A percentile compares a stretch with the other conserved stretches of the same genome.
Conservation (phyloP, 2,113 vertebrate genomes). For the Leptosomus discolor region DNA sequence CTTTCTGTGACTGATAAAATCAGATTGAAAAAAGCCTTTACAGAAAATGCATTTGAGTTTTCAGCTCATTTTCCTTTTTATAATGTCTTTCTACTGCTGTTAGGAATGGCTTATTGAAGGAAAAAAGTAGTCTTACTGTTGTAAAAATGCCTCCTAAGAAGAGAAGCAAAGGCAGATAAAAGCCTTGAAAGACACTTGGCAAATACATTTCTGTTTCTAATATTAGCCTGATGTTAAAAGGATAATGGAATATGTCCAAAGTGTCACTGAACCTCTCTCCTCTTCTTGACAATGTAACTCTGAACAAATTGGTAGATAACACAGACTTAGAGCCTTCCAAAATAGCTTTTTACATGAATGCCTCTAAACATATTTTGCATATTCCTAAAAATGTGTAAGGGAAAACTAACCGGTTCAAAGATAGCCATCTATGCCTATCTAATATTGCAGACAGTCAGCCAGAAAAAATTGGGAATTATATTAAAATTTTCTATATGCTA, state of each 20-base stretch:
- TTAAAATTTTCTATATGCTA: not conserved
- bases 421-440: not conserved
- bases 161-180: not conserved
- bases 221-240: not conserved
- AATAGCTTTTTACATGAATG: not conserved
- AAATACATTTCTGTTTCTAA: constrained; percentile 32
- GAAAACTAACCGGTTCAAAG: not conserved
- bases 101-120: not conserved
- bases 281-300: not conserved
- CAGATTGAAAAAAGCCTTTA: not conserved
- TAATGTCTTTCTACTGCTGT: not conserved
- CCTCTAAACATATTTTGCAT: not conserved
- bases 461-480: not conserved
- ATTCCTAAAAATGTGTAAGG: not conserved
- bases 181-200: not conserved
- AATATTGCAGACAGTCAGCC: not conserved
- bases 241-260: not conserved
- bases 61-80: not conserved
- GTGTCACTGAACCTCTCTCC: not conserved
- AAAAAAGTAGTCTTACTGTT: not conserved
- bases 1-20: not conserved
- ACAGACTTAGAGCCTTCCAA: not conserved
- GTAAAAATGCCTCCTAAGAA: not conserved
- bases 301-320: not conserved
- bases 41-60: not conserved